Evolutionary conservation across 1,140 invertebrate genomes (phyloP).

Genomic region (Drosophila punjabiensis): DNA sequence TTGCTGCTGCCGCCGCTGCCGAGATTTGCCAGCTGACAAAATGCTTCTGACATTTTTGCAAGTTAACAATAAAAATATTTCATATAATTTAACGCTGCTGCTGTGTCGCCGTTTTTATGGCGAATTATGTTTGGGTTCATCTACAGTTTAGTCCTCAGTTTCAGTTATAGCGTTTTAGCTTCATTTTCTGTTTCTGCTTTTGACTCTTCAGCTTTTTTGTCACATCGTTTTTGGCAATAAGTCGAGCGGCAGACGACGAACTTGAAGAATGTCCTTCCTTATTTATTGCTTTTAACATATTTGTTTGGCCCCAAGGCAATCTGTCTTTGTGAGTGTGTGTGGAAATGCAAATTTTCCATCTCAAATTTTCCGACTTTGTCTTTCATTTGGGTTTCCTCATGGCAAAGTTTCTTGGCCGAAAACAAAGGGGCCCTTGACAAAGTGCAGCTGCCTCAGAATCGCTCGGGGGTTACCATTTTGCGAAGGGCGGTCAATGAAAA

Average conservation of each 20-base stretch:
- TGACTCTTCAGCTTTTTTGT: conserved; percentile 9
- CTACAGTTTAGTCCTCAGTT: neutral
- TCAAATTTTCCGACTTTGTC: conserved; percentile 60
- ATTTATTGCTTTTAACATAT: conserved; percentile 56
- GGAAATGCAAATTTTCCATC: conserved; percentile 62
- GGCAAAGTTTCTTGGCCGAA: conserved; percentile 39
- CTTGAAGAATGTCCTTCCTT: conserved; percentile 33
- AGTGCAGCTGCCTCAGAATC: conserved; percentile 47
- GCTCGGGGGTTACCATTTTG: conserved; percentile 37
- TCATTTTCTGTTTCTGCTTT: conserved; percentile 5
- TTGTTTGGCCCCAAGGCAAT: conserved; percentile 50
- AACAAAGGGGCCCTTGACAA: conserved; percentile 51
- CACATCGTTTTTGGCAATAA: conserved; percentile 30
- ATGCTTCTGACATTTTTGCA: conserved; percentile 50
- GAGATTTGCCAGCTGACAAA: conserved; percentile 61
- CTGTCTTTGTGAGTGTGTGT: conserved; percentile 33
- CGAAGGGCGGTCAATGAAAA: conserved; percentile 41
- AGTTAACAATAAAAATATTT: conserved; percentile 55
- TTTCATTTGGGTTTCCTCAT: conserved; percentile 39
- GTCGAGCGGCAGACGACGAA: conserved; percentile 29
- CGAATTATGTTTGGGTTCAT: conserved; percentile 27
- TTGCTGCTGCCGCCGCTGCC: conserved; percentile 44
- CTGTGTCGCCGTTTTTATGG: conserved; percentile 31
- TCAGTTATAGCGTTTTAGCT: conserved; percentile 1
- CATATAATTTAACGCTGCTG: conserved; percentile 50